phyloP scores from a whole-genome alignment of 64 coral and sea anemone genomes.

The Hydrozoanthus tunicans region DNA sequence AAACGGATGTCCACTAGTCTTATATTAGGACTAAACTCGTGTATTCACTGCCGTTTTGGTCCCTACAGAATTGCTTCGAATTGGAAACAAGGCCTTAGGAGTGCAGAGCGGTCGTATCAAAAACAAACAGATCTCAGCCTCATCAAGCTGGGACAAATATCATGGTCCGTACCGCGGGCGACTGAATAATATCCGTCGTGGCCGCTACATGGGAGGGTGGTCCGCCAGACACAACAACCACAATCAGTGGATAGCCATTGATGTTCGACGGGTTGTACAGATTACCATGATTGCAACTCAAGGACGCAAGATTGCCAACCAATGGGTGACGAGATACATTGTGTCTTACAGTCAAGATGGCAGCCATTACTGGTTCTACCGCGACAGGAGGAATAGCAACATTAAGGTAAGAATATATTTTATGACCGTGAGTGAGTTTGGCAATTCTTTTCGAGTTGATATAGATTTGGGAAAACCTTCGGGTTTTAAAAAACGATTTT shows the following conservation, averaged over 20 bases:
- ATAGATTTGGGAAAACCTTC: no score
- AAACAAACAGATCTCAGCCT: slow-evolving; percentile 80
- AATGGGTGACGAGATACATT: slow-evolving; percentile 75
- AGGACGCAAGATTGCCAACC: slow-evolving; percentile 80
- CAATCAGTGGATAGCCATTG: slow-evolving; percentile 70
- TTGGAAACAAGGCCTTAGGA: slow-evolving; percentile 78
- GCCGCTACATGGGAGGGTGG: slow-evolving; percentile 71
- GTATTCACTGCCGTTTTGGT: not conserved
- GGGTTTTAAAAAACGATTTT: no score
- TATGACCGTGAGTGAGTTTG: no score
- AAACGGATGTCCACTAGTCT: no score
- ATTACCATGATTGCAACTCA: slow-evolving; percentile 85
- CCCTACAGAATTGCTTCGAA: slow-evolving; percentile 51
- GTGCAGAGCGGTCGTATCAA: slow-evolving; percentile 83
- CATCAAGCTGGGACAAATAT: slow-evolving; percentile 75
- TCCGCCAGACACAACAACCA: slow-evolving; percentile 61
- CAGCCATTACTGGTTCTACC: slow-evolving; percentile 58
- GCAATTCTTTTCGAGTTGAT: no score
- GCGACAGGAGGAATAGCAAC: slow-evolving; percentile 12
- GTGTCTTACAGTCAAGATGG: slow-evolving; percentile 68
- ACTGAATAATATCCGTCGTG: slow-evolving; percentile 47
- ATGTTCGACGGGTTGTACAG: slow-evolving; percentile 46
- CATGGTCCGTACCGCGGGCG: slow-evolving; percentile 76
- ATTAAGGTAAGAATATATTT: slow-evolving; percentile 16
- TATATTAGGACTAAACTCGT: no score